Conservation (phyloP, 1,140 invertebrate species). For the Drosophila truncata region DNA sequence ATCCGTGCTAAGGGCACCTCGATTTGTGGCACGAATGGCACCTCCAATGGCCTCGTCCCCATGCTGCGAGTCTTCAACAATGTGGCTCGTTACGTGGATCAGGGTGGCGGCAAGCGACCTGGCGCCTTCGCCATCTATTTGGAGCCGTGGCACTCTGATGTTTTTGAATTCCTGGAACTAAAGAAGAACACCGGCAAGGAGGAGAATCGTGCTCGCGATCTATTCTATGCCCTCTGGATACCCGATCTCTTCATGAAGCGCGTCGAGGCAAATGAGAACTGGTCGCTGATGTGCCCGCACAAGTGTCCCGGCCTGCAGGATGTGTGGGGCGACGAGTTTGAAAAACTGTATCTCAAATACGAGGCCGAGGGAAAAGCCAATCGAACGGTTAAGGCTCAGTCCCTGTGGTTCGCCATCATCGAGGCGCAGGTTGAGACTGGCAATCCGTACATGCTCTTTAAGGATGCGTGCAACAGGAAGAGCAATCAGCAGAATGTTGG, state of each 20-base stretch:
- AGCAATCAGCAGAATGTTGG: constrained; percentile 99
- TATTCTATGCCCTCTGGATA: constrained; percentile 99
- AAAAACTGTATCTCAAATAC: constrained; percentile 95
- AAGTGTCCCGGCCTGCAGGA: constrained; percentile 96
- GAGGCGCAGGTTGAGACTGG: constrained; percentile 99
- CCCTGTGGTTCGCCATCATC: constrained; percentile 97
- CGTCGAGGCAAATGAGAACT: constrained; percentile 94
- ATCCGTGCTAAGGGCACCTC: constrained; percentile 96
- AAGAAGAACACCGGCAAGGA: constrained; percentile 98
- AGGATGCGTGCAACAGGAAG: constrained; percentile 98
- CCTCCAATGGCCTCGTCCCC: constrained; percentile 98
- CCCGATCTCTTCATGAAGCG: constrained; percentile 99
- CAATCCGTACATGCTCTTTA: constrained; percentile 99
- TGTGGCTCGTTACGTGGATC: constrained; percentile 98
- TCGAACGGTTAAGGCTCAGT: constrained; percentile 93
- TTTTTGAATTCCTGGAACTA: constrained; percentile 97
- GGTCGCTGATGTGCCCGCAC: constrained; percentile 99
- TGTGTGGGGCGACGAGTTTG: constrained; percentile 98
- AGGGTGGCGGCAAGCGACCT: constrained; percentile 99
- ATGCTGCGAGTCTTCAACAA: constrained; percentile 99
- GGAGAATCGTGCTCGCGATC: constrained; percentile 95
- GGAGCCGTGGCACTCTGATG: constrained; percentile 99
- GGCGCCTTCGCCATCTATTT: constrained; percentile 99
- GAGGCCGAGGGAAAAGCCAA: constrained; percentile 93
- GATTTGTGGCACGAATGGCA: constrained; percentile 97